Base-by-base conservation (phyloP, 2,888 invertebrate species). In the Spodoptera picta region DNA sequence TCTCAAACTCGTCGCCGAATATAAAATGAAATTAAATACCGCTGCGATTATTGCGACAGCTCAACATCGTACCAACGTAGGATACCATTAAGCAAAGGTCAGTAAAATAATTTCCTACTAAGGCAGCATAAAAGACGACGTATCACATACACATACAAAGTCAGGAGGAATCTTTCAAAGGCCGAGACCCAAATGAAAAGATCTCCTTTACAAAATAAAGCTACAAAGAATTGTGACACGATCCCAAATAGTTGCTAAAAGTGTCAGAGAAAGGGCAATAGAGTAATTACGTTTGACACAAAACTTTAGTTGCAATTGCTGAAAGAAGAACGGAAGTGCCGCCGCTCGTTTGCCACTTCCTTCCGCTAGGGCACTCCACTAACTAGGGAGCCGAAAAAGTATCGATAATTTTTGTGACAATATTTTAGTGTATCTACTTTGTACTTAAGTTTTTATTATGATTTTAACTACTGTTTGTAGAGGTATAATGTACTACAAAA, bases 221-320 rank as follows among this genome's bases (percentile, higher is more conserved):
- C 51, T 62, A 75, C 73, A 80, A 79, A 78, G 81, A 70, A 60
- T 59, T 56, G 58, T 62, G 42, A 60, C 80, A 60, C 73, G 60
- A 58, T 73, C 52, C 62, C 50, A 70, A 78, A 80, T 69, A 63
- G 67, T 65, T 63, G 36, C 64, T 50, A 50, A 75, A 64, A 66
- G 62, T 70, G 60, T 59, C 67, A 61, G 63, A 65, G 70, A 67
- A 67, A 71, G 60, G 79, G 76, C 79, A 79, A 79, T 79, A 79
- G 60, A 76, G 82, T 85, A 84, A 84, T 84, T 84, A 81, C 84
- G 74, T 84, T 84, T 81, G 79, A 83, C 81, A 83, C 85, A 83
- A 81, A 85, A 83, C 75, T 82, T 81, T 81, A 79, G 83, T 79
- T 80, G 82, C 82, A 81, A 84, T 85, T 79, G 70, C 71, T 79